Evolutionary conservation across 2,888 invertebrate genomes (phyloP).

Genomic region (Melanostoma scalare): DNA sequence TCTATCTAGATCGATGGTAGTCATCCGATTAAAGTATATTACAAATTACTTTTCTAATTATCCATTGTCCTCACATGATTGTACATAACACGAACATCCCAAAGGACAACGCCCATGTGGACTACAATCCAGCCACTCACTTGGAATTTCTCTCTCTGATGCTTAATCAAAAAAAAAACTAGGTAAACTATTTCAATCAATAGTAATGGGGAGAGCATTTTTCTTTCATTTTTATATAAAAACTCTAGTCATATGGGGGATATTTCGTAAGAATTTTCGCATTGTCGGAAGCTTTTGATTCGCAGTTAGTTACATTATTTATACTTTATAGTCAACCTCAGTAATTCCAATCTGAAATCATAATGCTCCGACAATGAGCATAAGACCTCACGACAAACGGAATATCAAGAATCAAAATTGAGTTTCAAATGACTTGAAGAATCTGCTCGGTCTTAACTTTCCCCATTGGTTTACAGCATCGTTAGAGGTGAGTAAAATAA

Average conservation of each 20-base stretch:
- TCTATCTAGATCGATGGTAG: constrained; percentile 62
- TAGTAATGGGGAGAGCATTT: constrained; percentile 22
- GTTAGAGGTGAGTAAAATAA: constrained; percentile 29
- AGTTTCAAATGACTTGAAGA: constrained; percentile 66
- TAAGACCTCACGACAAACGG: constrained; percentile 16
- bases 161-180: constrained; percentile 53
- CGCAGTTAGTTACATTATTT: no score
- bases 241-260: constrained; percentile 3
- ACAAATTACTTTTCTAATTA: constrained; percentile 73
- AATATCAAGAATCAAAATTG: constrained; percentile 58
- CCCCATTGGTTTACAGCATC: constrained; percentile 55
- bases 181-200: constrained; percentile 5
- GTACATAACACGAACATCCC: constrained; percentile 58
- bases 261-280: not conserved
- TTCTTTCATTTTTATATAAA: constrained; percentile 1
- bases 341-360: not conserved
- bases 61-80: constrained; percentile 64
- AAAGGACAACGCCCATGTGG: constrained; percentile 54
- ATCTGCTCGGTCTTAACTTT: constrained; percentile 23
- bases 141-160: constrained; percentile 3
- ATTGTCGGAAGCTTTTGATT: no score
- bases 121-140: constrained; percentile 13
- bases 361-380: constrained; percentile 6
- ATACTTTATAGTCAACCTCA: constrained; percentile 1
- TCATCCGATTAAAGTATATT: constrained; percentile 67